Base-by-base conservation (phyloP, 2,797 vertebrate species). In the Phyllotis vaccarum region DNA sequence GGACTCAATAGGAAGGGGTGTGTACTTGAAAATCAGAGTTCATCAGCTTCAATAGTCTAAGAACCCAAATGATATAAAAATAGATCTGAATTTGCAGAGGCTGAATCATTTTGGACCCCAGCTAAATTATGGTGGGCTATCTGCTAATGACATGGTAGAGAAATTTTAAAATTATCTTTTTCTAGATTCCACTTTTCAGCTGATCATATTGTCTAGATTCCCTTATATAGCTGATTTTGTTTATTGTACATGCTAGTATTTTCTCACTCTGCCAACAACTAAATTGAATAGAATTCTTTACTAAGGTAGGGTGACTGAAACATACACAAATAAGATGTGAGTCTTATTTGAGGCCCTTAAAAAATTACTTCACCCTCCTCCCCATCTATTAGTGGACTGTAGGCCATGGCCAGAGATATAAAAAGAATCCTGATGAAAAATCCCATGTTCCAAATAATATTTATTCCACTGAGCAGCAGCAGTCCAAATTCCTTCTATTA, bases 51-150 rank as follows among this genome's bases (percentile, higher is more conserved):
- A 75, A 2, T 34, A 43, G 19, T 40, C 31, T 64, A 70, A 8
- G n/a, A 75, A 80, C 78, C 62, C 91, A 40, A 37, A 24, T 85
- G 62, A 88, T 83, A 46, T n/a, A 49, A 89, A 96, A 94, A 89
- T 31, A 56, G 19, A 56, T 37, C 37, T 64, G 52, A 70, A 78
- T 24, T 94, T 62, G 2, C 14, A 60, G 17, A 78, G 21, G 81
- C 3, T 74, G 90, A 92, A 80, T 86, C 93, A 58, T 78, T 34
- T 83, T 24, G 49, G 60, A 52, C 52, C 52, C 34, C 37, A 60
- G 89, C 81, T 95, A 22, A 60, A 82, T 22, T 58, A 31, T 60
- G 31, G 43, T 58, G 66, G 74, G 37, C 29, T 49, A 10, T 56
- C 31, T 79, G 31, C 89, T 82, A 56, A 43, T 37, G n/a, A 89